Evolutionary conservation across 2,113 vertebrate species (phyloP), one percentile per base, ranked within the genome.

Genomic region (Falcunculus frontatus): DNA sequence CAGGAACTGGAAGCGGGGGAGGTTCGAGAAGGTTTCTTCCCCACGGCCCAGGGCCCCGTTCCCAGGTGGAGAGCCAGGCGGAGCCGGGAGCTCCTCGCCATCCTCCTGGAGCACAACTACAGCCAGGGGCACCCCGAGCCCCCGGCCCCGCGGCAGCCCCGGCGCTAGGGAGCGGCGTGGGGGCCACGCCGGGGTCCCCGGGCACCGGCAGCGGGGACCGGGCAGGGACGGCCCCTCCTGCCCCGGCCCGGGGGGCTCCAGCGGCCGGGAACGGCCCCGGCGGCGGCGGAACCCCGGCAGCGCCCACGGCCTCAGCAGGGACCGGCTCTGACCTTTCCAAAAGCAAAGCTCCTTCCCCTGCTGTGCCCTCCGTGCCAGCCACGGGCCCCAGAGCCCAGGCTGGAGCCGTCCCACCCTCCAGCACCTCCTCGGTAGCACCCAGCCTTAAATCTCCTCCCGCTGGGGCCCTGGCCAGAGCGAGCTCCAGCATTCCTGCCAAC

Each of bases 401-500:
- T 16, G 95, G 70, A 19, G 83, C 75, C 26, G 10, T 77, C 59
- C 85, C 79, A 1, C 39, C 95, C 69, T 79, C 46, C 13, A 14
- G 76, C 84, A 6, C 90, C 56, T 27, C 65, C 47, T 63, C 96
- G 1, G 90, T 6, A 60, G 80, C 77, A 7, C 82, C 94, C 65
- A 46, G 95, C 96, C 96, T 98, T 95, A 91, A 98, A 95, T 37
- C 96, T 29, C 84, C 96, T 10, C 17, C 68, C 1, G 27, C 42
- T 0, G 97, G 94, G 19, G 82, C 97, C 39, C 52, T 94, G 56
- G 69, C 94, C 82, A 98, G 98, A 81, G 86, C 78, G 8, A 98
- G 97, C 96, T 99, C 98, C 92, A 99, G 96, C 59, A 99, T 99
- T 87, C 99, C 99, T 68, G 99, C 99, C 33, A 99, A 99, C 97